phyloP scores from a whole-genome alignment of 2,888 invertebrate species.

The Eristalis intricaria region DNA sequence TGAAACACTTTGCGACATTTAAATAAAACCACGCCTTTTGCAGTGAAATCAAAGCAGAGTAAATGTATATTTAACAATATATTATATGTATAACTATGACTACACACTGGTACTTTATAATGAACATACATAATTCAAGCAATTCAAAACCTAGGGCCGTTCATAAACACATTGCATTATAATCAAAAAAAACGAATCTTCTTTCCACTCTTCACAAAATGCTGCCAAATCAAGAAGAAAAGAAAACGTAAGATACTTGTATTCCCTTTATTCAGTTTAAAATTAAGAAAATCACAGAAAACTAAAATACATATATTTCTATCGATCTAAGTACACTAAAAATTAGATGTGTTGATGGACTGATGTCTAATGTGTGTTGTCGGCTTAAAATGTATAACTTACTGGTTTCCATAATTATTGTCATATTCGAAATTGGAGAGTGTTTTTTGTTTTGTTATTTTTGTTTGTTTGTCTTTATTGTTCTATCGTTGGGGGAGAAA shows the following conservation, averaged over 20 bases:
- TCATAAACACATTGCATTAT: neutral
- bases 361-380: neutral
- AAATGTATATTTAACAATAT: neutral
- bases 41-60: neutral
- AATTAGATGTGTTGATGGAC: neutral
- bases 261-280: neutral
- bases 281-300: conserved; percentile 48
- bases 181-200: neutral
- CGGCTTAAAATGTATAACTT: neutral
- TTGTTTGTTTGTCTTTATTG: neutral
- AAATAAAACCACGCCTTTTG: neutral
- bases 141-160: neutral
- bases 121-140: neutral
- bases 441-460: neutral
- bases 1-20: too few species aligned
- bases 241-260: neutral
- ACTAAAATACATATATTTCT: conserved; percentile 3
- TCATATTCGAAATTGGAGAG: conserved; percentile 29
- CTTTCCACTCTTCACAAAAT: neutral
- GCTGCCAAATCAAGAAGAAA: neutral
- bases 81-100: neutral
- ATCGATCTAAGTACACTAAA: neutral
- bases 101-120: neutral
- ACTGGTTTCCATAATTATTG: conserved; percentile 37
- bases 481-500: conserved; percentile 20